Conservation (phyloP, 2,888 invertebrate genomes). For the Diarsia mendica region DNA sequence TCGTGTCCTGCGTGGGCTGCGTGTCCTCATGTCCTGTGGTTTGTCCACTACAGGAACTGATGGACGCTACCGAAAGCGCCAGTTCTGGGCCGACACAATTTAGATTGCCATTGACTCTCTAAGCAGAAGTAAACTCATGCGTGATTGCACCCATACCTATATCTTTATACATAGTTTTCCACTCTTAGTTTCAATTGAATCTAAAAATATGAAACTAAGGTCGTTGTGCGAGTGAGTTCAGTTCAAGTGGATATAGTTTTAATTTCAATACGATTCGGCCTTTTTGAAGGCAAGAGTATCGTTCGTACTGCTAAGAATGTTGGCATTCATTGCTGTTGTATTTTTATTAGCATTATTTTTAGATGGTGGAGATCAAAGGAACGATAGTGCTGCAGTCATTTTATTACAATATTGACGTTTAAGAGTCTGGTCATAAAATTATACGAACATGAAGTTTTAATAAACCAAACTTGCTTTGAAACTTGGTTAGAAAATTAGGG, state of each 20-base stretch:
- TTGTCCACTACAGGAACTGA: no score
- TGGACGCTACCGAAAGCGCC: no score
- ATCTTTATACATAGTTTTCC: background rate
- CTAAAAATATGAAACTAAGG: conserved; percentile 38
- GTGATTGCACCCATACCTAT: no score
- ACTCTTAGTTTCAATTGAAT: conserved; percentile 18
- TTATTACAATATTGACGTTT: conserved; percentile 14
- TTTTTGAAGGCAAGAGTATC: conserved; percentile 45
- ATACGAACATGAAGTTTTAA: background rate
- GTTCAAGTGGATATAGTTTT: conserved; percentile 43
- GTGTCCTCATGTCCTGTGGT: no score
- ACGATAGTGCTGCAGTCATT: conserved; percentile 9
- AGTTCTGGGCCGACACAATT: no score
- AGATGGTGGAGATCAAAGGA: conserved; percentile 38
- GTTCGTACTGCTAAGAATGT: conserved; percentile 29
- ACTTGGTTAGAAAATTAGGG: no score
- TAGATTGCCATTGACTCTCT: no score
- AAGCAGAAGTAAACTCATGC: no score
- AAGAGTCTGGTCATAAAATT: conserved; percentile 11
- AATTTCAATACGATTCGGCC: conserved; percentile 39
- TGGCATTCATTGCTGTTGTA: conserved; percentile 43
- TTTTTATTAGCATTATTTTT: conserved; percentile 48
- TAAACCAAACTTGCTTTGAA: no score
- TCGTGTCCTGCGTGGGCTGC: no score
- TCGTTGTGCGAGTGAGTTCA: conserved; percentile 19